A percentile compares a stretch with the other conserved stretches of the same genome.
phyloP scores from a whole-genome alignment of 2,113 vertebrate genomes.

The Choloepus hoffmanni region DNA sequence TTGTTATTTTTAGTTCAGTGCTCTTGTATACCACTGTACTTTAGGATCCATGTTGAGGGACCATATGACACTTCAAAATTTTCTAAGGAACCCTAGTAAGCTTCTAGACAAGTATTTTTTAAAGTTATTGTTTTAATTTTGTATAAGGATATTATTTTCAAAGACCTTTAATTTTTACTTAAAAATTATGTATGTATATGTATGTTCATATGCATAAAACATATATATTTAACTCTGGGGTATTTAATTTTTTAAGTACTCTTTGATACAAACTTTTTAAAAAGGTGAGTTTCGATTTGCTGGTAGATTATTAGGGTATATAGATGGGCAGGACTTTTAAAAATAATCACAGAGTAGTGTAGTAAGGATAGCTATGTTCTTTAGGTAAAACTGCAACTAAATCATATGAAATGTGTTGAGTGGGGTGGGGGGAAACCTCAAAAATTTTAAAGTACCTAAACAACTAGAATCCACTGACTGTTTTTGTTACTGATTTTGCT shows the following conservation, averaged over 20 bases:
- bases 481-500: slow-evolving; percentile 55
- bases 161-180: not conserved
- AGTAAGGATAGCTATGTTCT: not conserved
- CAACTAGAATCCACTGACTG: not conserved
- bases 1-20: slow-evolving; percentile 19
- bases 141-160: slow-evolving; percentile 4
- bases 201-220: not conserved
- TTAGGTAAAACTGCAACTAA: not conserved
- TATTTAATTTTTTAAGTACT: slow-evolving; percentile 50
- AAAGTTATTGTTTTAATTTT: slow-evolving; percentile 35
- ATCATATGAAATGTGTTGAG: not conserved
- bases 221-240: not conserved
- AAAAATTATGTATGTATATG: not conserved
- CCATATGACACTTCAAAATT: not conserved
- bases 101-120: slow-evolving; percentile 33
- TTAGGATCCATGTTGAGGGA: not conserved
- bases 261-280: slow-evolving; percentile 53
- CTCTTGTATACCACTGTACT: not conserved
- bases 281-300: slow-evolving; percentile 41
- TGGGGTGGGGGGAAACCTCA: not conserved
- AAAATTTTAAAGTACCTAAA: slow-evolving; percentile 20
- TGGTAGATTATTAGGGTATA: not conserved
- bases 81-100: not conserved
- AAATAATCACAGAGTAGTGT: slow-evolving; percentile 10
- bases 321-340: not conserved